Evolutionary conservation across 2,113 vertebrate species (phyloP), one percentile per base, ranked within the genome.

Genomic region (Xerus inauris): DNA sequence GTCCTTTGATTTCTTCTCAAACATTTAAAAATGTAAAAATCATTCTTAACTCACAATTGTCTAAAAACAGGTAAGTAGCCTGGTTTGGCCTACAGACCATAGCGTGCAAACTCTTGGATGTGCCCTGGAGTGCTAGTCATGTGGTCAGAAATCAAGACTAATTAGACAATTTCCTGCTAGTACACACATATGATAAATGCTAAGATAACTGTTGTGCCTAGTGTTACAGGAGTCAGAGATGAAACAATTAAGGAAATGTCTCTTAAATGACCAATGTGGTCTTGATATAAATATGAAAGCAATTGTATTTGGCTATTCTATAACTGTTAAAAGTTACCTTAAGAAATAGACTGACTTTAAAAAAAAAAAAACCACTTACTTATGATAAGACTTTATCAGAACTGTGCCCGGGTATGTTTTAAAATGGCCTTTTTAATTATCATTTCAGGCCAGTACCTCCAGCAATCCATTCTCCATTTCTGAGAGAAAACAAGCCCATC

Each of bases 341-440:
- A 97, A 97, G 87, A 95, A 97, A 98, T 84, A 91, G 94, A 97
- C 85, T 89, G 69, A 96, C 97, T 97, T 38, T 42, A 38, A 83
- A 89, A 89, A 84, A 92, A 77, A 97, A 82, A 22, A 64, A 20
- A 92, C 97, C 96, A 96, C 32, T 57, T 77, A 94, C 85, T 96
- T 94, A 95, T 51, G 95, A 96, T 97, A 97, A 97, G 96, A 96
- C 95, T 95, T 97, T 93, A 97, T 97, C 94, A 97, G 97, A 98
- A 97, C 69, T 19, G 71, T 89, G 85, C 95, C 94, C 96, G 95
- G 62, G 67, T 97, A 1, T 87, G 40, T 96, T 98, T 95, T 94
- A 88, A 87, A 97, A 97, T n/a, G 71, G 51, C 96, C 95, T 97
- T 75, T 97, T 98, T 6, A 2, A 97, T 17, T 26, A 97, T 87